A percentile compares a stretch with the other conserved stretches of the same genome.
phyloP scores from a whole-genome alignment of 2,113 vertebrate genomes.

The Gymnogyps californianus region DNA sequence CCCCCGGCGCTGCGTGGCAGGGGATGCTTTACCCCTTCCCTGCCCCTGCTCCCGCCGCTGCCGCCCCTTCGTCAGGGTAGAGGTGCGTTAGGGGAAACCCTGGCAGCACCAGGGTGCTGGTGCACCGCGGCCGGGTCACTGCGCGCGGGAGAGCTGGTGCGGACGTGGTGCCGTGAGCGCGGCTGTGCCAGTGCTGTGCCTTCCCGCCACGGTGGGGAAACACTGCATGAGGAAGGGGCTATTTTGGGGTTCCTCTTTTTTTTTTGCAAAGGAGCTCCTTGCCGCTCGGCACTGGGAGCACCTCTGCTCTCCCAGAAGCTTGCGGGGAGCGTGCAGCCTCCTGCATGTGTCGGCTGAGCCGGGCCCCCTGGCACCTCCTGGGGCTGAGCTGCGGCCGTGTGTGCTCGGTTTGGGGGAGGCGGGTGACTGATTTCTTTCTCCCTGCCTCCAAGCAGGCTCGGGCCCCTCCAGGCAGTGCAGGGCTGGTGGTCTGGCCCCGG shows the following conservation, averaged over 20 bases:
- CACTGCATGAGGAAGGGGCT: neutral
- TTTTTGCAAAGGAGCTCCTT: neutral
- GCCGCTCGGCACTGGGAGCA: rapidly evolving
- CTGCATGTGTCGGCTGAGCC: neutral
- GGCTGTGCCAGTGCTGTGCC: neutral
- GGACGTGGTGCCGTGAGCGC: rapidly evolving
- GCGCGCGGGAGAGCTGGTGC: rapidly evolving
- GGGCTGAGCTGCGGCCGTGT: neutral
- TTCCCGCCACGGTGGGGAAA: neutral
- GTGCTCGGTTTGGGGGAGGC: neutral
- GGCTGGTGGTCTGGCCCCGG: neutral
- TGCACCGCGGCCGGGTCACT: rapidly evolving
- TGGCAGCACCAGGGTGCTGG: neutral
- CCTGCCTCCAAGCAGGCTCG: too few species aligned
- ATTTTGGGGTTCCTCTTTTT: neutral
- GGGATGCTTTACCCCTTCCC: neutral
- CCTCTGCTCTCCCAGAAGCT: neutral
- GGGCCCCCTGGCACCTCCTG: neutral
- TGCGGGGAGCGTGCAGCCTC: rapidly evolving
- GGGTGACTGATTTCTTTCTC: neutral
- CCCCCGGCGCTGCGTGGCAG: neutral
- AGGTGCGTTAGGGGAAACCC: neutral
- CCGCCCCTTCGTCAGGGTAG: rapidly evolving
- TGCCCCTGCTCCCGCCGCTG: neutral
- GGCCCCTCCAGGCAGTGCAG: neutral